Conservation (phyloP, 2,113 vertebrate genomes). For the Hylia prasina region DNA sequence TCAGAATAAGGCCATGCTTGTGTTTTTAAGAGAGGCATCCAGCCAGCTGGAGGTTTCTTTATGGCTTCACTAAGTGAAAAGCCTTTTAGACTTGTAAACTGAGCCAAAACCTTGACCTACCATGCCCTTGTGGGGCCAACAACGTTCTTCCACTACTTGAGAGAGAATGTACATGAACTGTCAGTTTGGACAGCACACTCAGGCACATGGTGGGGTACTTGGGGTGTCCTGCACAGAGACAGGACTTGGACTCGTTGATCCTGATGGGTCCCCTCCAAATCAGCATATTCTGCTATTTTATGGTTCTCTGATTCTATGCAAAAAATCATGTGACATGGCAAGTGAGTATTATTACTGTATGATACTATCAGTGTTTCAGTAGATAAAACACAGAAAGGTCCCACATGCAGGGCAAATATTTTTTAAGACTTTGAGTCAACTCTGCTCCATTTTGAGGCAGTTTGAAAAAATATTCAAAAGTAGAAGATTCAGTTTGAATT, state of each 20-base stretch:
- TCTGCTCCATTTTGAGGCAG: not conserved
- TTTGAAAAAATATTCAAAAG: not conserved
- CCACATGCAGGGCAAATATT: not conserved
- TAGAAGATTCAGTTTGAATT: not conserved
- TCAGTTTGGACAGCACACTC: not conserved
- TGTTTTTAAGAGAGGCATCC: slow-evolving; percentile 13
- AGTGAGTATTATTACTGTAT: not conserved
- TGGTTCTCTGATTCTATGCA: not conserved
- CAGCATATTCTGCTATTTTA: not conserved
- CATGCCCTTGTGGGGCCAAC: not conserved
- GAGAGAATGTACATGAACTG: not conserved
- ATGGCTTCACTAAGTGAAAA: slow-evolving; percentile 6
- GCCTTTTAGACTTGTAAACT: not conserved
- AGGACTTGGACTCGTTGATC: not conserved
- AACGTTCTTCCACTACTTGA: not conserved
- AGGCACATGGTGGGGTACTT: not conserved
- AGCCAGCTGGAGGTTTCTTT: slow-evolving; percentile 27
- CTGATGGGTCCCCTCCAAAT: not conserved
- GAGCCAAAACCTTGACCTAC: slow-evolving; percentile 15
- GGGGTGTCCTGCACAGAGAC: not conserved
- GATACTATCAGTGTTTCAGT: not conserved
- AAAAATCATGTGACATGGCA: not conserved
- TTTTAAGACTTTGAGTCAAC: not conserved
- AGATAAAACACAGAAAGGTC: not conserved
- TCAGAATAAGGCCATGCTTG: not conserved